phyloP scores from a whole-genome alignment of 1,140 invertebrate species.

The Drosophila lini region DNA sequence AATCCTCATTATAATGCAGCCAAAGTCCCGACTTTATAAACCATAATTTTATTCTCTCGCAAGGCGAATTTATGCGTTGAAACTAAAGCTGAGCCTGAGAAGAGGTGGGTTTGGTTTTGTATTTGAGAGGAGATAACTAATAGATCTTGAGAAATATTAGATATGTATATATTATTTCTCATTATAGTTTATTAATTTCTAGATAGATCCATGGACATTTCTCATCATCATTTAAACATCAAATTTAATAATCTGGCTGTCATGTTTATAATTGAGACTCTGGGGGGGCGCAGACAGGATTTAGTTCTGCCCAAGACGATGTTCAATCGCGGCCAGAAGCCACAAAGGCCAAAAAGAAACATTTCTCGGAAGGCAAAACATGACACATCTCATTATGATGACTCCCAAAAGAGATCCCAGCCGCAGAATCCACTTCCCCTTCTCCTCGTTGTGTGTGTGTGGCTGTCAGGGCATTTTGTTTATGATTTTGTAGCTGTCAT shows the following conservation, averaged over 20 bases:
- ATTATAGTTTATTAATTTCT: background rate
- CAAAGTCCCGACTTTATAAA: conserved; percentile 58
- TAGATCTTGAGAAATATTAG: background rate
- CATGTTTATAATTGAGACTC: conserved; percentile 57
- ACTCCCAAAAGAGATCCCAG: conserved; percentile 64
- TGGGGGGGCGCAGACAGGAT: conserved; percentile 24
- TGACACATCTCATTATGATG: conserved; percentile 81
- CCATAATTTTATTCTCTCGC: conserved; percentile 74
- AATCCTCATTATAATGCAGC: conserved; percentile 65
- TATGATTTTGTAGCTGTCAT: conserved; percentile 83
- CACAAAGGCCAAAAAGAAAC: conserved; percentile 34
- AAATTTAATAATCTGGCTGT: conserved; percentile 67
- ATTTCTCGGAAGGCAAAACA: conserved; percentile 73
- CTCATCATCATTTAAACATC: conserved; percentile 34
- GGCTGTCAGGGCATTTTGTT: conserved; percentile 78
- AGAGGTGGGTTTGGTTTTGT: conserved; percentile 3
- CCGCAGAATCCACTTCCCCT: conserved; percentile 27
- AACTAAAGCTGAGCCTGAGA: conserved; percentile 51
- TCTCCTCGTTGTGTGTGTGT: conserved; percentile 37
- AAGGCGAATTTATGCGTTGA: conserved; percentile 68
- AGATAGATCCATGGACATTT: background rate
- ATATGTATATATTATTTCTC: no score
- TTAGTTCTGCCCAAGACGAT: conserved; percentile 10
- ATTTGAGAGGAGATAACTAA: background rate
- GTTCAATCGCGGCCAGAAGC: conserved; percentile 36